Evolutionary conservation across 2,113 vertebrate species (phyloP).

Genomic region (Pygoscelis antarcticus): DNA sequence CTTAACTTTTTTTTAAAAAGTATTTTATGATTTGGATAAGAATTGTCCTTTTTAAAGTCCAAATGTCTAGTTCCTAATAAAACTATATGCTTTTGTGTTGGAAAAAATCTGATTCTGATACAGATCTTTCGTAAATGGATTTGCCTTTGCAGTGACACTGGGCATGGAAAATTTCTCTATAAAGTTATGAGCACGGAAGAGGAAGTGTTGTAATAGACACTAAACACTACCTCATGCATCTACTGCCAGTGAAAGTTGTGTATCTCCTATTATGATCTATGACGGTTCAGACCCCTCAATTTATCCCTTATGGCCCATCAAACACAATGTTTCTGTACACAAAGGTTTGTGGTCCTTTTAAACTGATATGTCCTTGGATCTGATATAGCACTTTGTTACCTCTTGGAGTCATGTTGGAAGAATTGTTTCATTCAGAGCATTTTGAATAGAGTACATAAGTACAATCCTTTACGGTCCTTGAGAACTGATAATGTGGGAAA

Average conservation of each 20-base stretch:
- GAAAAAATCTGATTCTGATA: background rate
- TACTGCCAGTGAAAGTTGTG: background rate
- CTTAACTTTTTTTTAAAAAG: background rate
- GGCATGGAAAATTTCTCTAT: background rate
- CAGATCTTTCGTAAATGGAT: background rate
- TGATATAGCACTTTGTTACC: background rate
- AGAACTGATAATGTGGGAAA: background rate
- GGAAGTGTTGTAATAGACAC: background rate
- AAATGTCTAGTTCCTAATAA: background rate
- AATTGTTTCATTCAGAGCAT: background rate
- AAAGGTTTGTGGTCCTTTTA: background rate
- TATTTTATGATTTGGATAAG: background rate
- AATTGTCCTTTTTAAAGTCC: background rate
- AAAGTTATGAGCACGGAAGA: background rate
- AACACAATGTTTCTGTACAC: background rate
- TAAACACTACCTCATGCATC: background rate
- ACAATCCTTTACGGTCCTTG: background rate
- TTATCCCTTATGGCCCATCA: background rate
- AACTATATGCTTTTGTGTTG: background rate
- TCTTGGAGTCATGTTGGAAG: background rate
- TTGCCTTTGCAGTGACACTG: background rate
- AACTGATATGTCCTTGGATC: background rate
- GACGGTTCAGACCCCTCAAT: background rate
- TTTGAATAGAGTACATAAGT: background rate
- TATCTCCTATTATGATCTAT: background rate